phyloP scores from a whole-genome alignment of 2,113 vertebrate genomes.

The Mustela lutreola region DNA sequence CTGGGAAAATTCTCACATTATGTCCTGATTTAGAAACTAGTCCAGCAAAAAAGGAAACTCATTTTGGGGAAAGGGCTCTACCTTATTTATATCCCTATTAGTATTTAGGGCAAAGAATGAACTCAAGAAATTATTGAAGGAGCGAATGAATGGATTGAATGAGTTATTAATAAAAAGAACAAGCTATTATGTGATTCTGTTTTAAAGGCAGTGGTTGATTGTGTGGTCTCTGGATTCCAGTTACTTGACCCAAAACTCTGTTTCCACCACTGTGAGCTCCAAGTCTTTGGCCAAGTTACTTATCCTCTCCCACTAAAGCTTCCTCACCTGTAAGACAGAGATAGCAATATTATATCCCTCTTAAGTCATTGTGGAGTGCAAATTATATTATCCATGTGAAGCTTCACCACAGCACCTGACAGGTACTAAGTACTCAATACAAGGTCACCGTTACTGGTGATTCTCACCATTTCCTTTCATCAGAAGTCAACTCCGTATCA shows the following conservation, averaged over 20 bases:
- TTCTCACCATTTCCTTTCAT: not conserved
- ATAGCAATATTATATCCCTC: not conserved
- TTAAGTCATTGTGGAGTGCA: not conserved
- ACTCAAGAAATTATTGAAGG: not conserved
- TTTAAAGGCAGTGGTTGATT: not conserved
- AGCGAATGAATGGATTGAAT: not conserved
- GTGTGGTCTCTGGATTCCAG: not conserved
- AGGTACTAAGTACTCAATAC: not conserved
- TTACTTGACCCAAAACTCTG: not conserved
- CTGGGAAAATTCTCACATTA: not conserved
- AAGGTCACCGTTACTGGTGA: not conserved
- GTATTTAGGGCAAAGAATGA: not conserved
- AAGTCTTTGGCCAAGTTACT: not conserved
- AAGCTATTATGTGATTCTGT: not conserved
- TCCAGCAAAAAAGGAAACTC: not conserved
- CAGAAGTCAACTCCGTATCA: not conserved
- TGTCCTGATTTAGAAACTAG: not conserved
- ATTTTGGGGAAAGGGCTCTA: not conserved
- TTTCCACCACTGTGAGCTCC: not conserved
- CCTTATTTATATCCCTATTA: not conserved
- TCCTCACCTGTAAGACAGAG: not conserved
- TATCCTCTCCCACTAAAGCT: not conserved
- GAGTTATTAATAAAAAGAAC: not conserved
- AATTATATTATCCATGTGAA: not conserved
- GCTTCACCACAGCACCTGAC: not conserved